These are phyloP conservation scores for Elanoides forficatus DNA, from an alignment of 2,113 vertebrate species.

Conservation along the genomic window DNA sequence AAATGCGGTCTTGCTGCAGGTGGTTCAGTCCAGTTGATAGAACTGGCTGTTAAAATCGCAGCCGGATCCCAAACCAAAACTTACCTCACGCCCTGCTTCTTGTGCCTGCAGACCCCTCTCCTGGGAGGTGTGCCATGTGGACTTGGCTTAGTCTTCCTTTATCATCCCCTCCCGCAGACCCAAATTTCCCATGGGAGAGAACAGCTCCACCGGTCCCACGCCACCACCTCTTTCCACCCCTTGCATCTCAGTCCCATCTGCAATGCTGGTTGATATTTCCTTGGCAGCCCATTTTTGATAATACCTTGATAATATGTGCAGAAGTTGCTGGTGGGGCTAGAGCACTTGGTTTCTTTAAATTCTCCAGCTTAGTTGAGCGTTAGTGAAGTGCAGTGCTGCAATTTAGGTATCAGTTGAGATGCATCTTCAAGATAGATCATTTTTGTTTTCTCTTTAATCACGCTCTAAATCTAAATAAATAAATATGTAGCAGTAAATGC, in stretches of 20 bases:
- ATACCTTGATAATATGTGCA: not conserved
- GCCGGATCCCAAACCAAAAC: not conserved
- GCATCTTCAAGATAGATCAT: not conserved
- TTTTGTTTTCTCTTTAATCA: constrained; percentile 28
- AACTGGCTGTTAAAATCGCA: not conserved
- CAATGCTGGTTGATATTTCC: not conserved
- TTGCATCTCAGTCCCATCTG: not conserved
- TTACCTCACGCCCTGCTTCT: accelerated
- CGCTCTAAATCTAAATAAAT: constrained; percentile 43
- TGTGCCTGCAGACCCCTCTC: not conserved
- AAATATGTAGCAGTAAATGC: constrained; percentile 28
- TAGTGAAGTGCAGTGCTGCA: not conserved
- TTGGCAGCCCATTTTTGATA: not conserved
- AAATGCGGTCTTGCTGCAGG: not conserved
- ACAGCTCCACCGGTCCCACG: not conserved
- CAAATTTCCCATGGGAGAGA: not conserved
- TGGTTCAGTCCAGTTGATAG: not conserved
- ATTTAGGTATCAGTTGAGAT: not conserved
- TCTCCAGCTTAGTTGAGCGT: not conserved
- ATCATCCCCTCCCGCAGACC: not conserved
- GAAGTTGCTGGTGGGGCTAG: not conserved
- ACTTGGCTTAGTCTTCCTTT: not conserved
- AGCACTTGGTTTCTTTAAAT: not conserved
- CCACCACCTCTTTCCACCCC: not conserved
- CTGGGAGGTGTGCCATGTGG: accelerated